Percentiles rank a stretch among this genome's conserved stretches.
Evolutionary conservation across 2,113 vertebrate species (phyloP).

Genomic region (Sceloporus tristichus): DNA sequence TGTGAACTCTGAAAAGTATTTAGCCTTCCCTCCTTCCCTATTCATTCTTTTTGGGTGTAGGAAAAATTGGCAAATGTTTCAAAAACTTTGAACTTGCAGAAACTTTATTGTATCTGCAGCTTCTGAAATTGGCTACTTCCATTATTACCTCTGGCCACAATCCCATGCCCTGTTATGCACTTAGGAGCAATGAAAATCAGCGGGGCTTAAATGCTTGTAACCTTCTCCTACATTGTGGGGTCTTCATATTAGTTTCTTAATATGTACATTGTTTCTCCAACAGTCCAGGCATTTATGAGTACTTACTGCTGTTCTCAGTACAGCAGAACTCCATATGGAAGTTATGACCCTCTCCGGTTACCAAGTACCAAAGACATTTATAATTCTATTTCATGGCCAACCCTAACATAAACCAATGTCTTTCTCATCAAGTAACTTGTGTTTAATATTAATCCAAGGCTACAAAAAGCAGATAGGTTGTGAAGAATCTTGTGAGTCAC

Average conservation of each 20-base stretch:
- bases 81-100: neutral
- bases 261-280: neutral
- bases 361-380: neutral
- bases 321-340: neutral
- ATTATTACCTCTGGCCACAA: slow-evolving; percentile 19
- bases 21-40: neutral
- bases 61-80: slow-evolving; percentile 8
- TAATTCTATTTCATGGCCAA: neutral
- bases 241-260: neutral
- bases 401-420: neutral
- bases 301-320: neutral
- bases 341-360: neutral
- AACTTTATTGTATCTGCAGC: slow-evolving; percentile 10
- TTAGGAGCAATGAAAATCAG: slow-evolving; percentile 26
- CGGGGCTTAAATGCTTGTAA: neutral
- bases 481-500: too few species aligned
- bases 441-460: too few species aligned
- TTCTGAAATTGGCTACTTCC: slow-evolving; percentile 15
- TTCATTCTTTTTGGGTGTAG: neutral
- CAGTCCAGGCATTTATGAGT: neutral
- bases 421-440: too few species aligned
- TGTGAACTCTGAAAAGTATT: neutral
- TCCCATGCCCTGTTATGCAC: slow-evolving; percentile 5
- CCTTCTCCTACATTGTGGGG: neutral
- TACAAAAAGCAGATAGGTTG: too few species aligned